A percentile compares a stretch with the other conserved stretches of the same genome.
phyloP scores from a whole-genome alignment of 2,113 vertebrate species.

The Callochromis pleurospilus region DNA sequence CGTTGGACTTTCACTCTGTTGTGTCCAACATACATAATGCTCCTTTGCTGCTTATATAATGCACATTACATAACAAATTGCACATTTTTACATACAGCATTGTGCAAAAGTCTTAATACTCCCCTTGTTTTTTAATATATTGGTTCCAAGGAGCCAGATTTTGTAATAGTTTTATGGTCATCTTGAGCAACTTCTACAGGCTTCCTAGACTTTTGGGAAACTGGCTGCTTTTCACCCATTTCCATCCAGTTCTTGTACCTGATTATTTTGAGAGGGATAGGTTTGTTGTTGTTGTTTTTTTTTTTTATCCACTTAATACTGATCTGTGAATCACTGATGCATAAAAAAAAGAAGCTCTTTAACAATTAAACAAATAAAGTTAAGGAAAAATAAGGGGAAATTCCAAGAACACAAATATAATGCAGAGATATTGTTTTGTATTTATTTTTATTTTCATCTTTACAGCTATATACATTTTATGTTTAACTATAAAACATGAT shows the following conservation, averaged over 20 bases:
- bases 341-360: neutral
- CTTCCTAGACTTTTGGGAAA: neutral
- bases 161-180: neutral
- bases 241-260: neutral
- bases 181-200: neutral
- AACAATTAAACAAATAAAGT: neutral
- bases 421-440: neutral
- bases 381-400: neutral
- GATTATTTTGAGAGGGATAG: neutral
- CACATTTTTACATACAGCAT: neutral
- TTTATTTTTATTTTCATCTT: neutral
- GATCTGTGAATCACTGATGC: neutral
- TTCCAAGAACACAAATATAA: neutral
- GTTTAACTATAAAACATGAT: neutral
- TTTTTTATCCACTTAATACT: neutral
- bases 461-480: neutral
- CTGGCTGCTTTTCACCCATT: neutral
- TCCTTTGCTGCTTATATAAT: neutral
- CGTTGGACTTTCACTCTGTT: neutral
- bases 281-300: fast-evolving
- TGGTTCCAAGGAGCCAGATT: neutral
- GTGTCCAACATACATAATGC: constrained; percentile 1
- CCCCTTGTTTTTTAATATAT: neutral
- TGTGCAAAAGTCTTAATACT: neutral
- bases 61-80: constrained; percentile 6